These are phyloP conservation scores for Caerostris darwini DNA, from an alignment of 1,140 invertebrate genomes.

Conservation along the genomic window DNA sequence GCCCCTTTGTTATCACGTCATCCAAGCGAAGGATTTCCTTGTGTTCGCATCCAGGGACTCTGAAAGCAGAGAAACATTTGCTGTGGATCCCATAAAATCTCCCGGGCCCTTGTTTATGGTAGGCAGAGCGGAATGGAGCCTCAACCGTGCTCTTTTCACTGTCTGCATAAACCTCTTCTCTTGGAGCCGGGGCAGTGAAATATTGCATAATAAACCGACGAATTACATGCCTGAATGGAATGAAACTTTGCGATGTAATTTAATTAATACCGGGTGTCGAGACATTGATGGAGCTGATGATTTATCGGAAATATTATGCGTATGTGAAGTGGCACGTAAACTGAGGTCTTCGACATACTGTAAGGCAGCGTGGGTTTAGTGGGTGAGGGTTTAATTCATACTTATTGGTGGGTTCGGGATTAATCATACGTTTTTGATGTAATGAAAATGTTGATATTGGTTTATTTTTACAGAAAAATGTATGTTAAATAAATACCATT, in stretches of 20 bases:
- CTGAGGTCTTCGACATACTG: background rate
- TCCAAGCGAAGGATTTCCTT: background rate
- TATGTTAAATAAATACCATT: too few relatives aligned
- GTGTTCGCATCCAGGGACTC: background rate
- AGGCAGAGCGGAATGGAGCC: constrained; percentile 37
- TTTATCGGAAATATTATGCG: constrained; percentile 43
- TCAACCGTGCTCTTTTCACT: background rate
- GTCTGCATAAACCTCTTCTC: constrained; percentile 16
- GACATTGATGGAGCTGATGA: constrained; percentile 34
- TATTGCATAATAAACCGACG: constrained; percentile 51
- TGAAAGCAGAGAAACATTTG: background rate
- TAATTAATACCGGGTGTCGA: constrained; percentile 26
- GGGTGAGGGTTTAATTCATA: background rate
- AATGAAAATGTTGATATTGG: background rate
- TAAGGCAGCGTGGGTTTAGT: background rate
- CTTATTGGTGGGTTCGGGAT: background rate
- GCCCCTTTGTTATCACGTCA: background rate
- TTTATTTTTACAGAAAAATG: too few relatives aligned
- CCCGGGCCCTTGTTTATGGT: constrained; percentile 42
- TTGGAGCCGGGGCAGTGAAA: background rate
- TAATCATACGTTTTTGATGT: background rate
- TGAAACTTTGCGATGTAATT: constrained; percentile 52
- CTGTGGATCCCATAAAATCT: constrained; percentile 34
- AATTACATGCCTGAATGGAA: constrained; percentile 42
- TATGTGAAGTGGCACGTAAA: constrained; percentile 6